Evolutionary conservation across 2,888 invertebrate species (phyloP).

Genomic region (Osmoderma eremita): DNA sequence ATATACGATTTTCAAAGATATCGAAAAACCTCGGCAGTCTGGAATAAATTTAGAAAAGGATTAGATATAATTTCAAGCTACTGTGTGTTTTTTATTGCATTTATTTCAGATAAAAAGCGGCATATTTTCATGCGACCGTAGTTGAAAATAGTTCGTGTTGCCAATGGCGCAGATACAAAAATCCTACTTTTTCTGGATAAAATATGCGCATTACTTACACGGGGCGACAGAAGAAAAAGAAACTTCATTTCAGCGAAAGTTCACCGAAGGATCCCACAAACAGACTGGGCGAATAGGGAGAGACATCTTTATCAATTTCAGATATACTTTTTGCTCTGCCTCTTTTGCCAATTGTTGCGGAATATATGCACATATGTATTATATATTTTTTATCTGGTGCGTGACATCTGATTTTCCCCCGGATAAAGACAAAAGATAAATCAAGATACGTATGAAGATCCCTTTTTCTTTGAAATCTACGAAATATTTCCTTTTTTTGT

Average conservation of each 20-base stretch:
- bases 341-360: conserved; percentile 8
- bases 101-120: too few species aligned
- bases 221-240: neutral
- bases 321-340: conserved; percentile 21
- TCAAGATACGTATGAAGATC: too few species aligned
- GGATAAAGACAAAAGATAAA: neutral
- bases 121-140: too few species aligned
- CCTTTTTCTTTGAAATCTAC: too few species aligned
- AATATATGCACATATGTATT: conserved; percentile 17
- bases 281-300: neutral
- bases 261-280: neutral
- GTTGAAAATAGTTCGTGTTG: too few species aligned
- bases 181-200: neutral
- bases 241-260: conserved; percentile 1
- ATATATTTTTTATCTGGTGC: conserved; percentile 11
- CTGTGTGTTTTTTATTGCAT: too few species aligned
- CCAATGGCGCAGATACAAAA: too few species aligned
- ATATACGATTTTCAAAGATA: too few species aligned
- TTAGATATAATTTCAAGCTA: too few species aligned
- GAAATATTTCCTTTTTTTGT: too few species aligned
- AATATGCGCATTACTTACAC: conserved; percentile 9
- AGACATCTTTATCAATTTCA: conserved; percentile 32
- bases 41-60: too few species aligned
- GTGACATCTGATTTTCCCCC: conserved; percentile 13
- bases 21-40: too few species aligned